Percentiles rank a stretch among this genome's conserved stretches.
Evolutionary conservation across 1,140 invertebrate genomes (phyloP).

Genomic region (Drosophila santomea): DNA sequence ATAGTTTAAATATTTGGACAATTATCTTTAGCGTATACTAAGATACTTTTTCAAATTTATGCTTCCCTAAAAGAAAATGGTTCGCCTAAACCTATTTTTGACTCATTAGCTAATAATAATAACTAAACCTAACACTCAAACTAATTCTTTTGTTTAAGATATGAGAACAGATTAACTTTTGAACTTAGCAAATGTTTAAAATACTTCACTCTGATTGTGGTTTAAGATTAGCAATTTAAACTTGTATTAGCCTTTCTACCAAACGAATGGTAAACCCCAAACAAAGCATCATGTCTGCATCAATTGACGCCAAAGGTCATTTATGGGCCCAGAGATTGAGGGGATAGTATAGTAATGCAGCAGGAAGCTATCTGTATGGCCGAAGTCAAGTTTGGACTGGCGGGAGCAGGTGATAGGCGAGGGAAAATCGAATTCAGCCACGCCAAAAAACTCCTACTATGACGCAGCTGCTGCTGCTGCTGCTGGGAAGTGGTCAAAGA

Average conservation of each 20-base stretch:
- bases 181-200: too few species aligned
- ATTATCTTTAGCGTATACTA: too few species aligned
- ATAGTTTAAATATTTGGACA: background rate
- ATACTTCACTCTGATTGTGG: too few species aligned
- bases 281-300: background rate
- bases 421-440: constrained; percentile 62
- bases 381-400: background rate
- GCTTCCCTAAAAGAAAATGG: too few species aligned
- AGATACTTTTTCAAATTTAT: too few species aligned
- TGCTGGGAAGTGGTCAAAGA: constrained; percentile 40
- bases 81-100: too few species aligned
- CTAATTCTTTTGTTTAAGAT: too few species aligned
- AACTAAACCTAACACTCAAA: too few species aligned
- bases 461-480: constrained; percentile 67
- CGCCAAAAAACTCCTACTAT: constrained; percentile 63
- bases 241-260: too few species aligned
- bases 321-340: background rate
- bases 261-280: background rate
- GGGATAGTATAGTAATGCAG: background rate
- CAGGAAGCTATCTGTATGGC: background rate
- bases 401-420: constrained; percentile 4
- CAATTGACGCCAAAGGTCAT: background rate
- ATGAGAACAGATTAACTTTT: too few species aligned
- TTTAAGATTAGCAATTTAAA: too few species aligned
- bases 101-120: too few species aligned